Base-by-base conservation (phyloP, 2,113 vertebrate species). In the Xiphophorus maculatus region DNA sequence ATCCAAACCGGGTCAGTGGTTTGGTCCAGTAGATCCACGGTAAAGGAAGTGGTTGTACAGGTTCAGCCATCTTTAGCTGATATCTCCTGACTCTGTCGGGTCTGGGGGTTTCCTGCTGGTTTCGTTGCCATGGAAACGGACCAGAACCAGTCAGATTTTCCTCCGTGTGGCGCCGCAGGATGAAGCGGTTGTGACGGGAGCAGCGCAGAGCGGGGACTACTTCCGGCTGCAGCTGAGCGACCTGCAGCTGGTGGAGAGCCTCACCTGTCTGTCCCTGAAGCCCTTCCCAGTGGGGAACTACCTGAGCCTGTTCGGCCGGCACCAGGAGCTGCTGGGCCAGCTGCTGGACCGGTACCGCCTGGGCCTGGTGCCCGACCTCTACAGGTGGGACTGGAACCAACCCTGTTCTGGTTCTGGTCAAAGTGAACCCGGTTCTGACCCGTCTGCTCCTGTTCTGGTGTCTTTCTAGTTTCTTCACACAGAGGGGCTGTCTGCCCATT, bases 301-400 rank as follows among this genome's bases (percentile, higher is more conserved):
- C 77, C 80, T 96, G 69, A 90, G 91, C 80, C 83, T 99, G 78
- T 97, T 95, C 0, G 96, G 96, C 8, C 96, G 96, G 75, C 96
- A 98, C 0, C 95, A 99, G 87, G 92, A 91, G 65, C 93, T 96
- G 76, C 95, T 99, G 44, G 98, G 98, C 17, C 96, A 94, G 40
- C 91, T 99, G 66, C 91, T 51, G 40, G 84, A 79, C 37, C 94
- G 94, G 61, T 95, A 95, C 68, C 72, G 92, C 0, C 87, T 93
- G 3, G 91, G 91, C 5, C 92, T 94, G 76, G 86, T 99, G 74
- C 81, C 80, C 0, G 96, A 99, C 88, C 92, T 99, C 42, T 96
- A 97, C 93, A 98, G 97, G 97, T 98, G 90, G 78, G 62, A 37
- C 54, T n/a, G 51, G 22, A 58, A n/a, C 51, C 6, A 25, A 25